Evolutionary conservation across 1,140 invertebrate species (phyloP), one percentile per base, ranked within the genome.

Genomic region (Delia radicum): DNA sequence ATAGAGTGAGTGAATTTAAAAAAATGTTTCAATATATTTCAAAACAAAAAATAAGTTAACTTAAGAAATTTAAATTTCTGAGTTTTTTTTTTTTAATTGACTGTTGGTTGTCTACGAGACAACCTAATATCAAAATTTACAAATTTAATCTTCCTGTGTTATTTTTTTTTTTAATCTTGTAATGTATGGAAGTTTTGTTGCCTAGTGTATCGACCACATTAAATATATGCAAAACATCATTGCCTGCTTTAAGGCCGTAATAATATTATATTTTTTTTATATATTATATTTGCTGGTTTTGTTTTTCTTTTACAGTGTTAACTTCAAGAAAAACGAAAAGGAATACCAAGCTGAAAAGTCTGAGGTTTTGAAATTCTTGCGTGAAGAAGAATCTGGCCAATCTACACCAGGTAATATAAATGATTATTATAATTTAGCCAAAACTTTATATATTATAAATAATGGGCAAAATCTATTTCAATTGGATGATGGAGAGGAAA

Each of bases 261-360:
- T 18, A 69, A 24, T 26, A 65, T 29, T 33, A 61, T n/a, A n/a
- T n/a, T n/a, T n/a, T n/a, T n/a, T n/a, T n/a, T n/a, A n/a, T n/a
- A n/a, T n/a, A n/a, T n/a, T n/a, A n/a, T n/a, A n/a, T 61, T 62
- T 76, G 15, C n/a, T 37, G 8, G 8, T 63, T 63, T 21, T 33
- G n/a, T 37, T 69, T 65, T 21, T 78, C 74, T 71, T 77, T 88
- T 89, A 27, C 87, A 97, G 96, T 77, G 95, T 97, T 8, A 97
- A 98, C 87, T 98, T 98, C 87, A 97, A 96, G 91, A 97, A 97
- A 87, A 96, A 96, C 84, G 95, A 97, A 86, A 95, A 93, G 85
- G 91, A 92, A 73, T 96, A 95, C 88, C 93, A 95, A 82, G 90
- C 93, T 10, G 91, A 92, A 79, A 94, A 95, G 79, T 97, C 95